These are phyloP conservation scores for Apamea epomidion DNA, from an alignment of 2,888 invertebrate genomes.

Conservation along the genomic window DNA sequence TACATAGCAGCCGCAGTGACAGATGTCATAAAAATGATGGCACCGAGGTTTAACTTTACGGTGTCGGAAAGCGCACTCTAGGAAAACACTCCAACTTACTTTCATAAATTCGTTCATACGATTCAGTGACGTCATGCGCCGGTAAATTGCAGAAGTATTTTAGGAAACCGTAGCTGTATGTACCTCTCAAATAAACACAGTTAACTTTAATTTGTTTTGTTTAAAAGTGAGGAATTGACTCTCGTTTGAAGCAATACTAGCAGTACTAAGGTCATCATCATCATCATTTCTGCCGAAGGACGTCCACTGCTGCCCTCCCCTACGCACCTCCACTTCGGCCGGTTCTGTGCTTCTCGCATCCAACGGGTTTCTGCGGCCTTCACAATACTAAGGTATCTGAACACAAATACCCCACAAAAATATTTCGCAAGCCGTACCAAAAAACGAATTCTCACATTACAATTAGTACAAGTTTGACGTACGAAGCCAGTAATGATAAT, in stretches of 20 bases:
- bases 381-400: not conserved
- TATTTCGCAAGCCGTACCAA: constrained; percentile 7
- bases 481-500: constrained; percentile 42
- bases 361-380: no score
- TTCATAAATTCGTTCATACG: not conserved
- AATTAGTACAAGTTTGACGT: constrained; percentile 42
- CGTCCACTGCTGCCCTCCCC: no score
- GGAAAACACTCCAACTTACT: not conserved
- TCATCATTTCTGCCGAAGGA: no score
- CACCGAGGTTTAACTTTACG: not conserved
- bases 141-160: not conserved
- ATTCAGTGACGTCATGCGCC: not conserved
- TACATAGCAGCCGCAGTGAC: not conserved
- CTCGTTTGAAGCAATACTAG: not conserved
- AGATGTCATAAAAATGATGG: not conserved
- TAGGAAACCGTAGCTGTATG: not conserved
- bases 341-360: no score
- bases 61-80: not conserved
- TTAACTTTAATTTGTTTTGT: not conserved
- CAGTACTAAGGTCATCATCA: not conserved
- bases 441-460: constrained; percentile 25
- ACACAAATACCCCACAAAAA: not conserved
- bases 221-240: not conserved
- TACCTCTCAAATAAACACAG: not conserved
- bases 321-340: no score